phyloP scores from a whole-genome alignment of 1,140 invertebrate genomes.

The Arctopsyche grandis region DNA sequence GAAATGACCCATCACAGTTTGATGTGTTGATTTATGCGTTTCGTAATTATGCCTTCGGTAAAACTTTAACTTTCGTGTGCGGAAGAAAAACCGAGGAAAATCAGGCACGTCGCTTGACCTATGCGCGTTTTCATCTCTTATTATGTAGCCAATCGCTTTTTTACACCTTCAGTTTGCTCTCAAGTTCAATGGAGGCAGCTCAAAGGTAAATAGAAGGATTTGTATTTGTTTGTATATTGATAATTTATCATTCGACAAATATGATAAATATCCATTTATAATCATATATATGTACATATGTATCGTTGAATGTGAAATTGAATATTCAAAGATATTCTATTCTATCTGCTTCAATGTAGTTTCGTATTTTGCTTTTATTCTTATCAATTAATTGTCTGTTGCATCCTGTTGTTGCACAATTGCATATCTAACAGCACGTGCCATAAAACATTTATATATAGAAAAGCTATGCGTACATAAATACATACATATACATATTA shows the following conservation, averaged over 20 bases:
- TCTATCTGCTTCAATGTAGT: neutral
- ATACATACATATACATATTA: no score
- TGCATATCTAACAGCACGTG: constrained; percentile 1
- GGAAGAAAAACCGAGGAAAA: constrained; percentile 16
- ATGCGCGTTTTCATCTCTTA: no score
- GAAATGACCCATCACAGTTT: constrained; percentile 18
- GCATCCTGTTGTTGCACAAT: neutral
- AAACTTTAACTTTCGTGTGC: neutral
- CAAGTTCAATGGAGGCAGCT: no score
- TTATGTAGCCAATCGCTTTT: no score
- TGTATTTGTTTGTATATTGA: no score
- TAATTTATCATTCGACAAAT: no score
- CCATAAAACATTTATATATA: neutral
- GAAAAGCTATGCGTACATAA: neutral
- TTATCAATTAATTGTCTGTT: no score
- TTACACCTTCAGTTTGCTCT: no score
- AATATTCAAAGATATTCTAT: neutral
- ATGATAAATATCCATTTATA: no score
- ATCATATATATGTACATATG: no score
- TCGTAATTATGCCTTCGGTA: neutral
- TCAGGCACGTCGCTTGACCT: neutral
- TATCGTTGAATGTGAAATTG: no score
- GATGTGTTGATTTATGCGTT: constrained; percentile 27
- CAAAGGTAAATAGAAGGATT: no score
- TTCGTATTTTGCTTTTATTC: neutral